Percentiles rank a stretch among this genome's conserved stretches.
Conservation (phyloP, 2,888 invertebrate species). For the Ethmia dodecea region DNA sequence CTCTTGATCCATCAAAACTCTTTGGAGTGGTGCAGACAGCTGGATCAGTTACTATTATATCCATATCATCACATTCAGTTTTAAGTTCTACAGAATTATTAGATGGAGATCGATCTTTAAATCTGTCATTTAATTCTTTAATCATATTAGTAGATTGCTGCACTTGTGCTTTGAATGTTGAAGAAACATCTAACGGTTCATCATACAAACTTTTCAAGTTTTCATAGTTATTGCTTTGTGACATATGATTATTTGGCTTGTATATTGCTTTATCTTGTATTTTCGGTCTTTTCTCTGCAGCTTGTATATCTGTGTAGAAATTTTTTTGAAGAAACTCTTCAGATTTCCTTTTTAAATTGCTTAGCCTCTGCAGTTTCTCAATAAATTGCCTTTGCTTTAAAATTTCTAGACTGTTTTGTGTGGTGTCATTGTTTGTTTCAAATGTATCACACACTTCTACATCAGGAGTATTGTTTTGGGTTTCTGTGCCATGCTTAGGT, state of each 20-base stretch:
- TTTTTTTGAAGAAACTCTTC: slow-evolving; percentile 65
- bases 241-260: slow-evolving; percentile 43
- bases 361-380: slow-evolving; percentile 64
- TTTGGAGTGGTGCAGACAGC: slow-evolving; percentile 59
- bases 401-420: slow-evolving; percentile 47
- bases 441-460: slow-evolving; percentile 45
- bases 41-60: slow-evolving; percentile 64
- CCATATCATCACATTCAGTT: slow-evolving; percentile 69
- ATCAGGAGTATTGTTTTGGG: slow-evolving; percentile 45
- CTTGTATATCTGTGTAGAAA: slow-evolving; percentile 54
- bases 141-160: slow-evolving; percentile 33
- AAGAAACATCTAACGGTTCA: slow-evolving; percentile 50
- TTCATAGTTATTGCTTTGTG: slow-evolving; percentile 46
- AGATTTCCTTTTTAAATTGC: slow-evolving; percentile 66
- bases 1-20: slow-evolving; percentile 48
- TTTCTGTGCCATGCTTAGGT: slow-evolving; percentile 43
- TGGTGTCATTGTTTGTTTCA: slow-evolving; percentile 40
- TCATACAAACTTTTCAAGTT: slow-evolving; percentile 54
- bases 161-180: slow-evolving; percentile 38
- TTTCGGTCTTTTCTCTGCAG: slow-evolving; percentile 61
- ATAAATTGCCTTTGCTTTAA: slow-evolving; percentile 62
- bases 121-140: slow-evolving; percentile 43
- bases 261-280: slow-evolving; percentile 50
- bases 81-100: slow-evolving; percentile 53
- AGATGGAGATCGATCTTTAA: slow-evolving; percentile 37